A percentile compares a stretch with the other conserved stretches of the same genome.
Conservation (phyloP, 1,140 invertebrate genomes). For the Drosophila repleta region DNA sequence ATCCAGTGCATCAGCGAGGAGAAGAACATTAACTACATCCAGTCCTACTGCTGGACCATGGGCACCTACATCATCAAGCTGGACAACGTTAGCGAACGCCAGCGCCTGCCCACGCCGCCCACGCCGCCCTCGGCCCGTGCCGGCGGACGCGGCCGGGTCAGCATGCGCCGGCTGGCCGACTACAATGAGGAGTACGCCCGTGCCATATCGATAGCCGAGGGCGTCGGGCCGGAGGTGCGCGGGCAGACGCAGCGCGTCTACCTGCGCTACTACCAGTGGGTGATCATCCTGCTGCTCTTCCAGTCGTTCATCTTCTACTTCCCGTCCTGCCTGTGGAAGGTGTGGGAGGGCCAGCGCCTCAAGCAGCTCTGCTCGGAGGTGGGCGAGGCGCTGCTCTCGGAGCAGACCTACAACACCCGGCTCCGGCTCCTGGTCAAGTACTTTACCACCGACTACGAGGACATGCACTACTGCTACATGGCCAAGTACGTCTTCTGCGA, state of each 20-base stretch:
- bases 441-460: constrained; percentile 85
- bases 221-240: constrained; percentile 64
- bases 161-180: constrained; percentile 37
- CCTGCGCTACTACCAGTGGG: constrained; percentile 95
- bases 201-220: constrained; percentile 65
- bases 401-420: constrained; percentile 85
- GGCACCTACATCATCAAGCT: constrained; percentile 88
- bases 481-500: constrained; percentile 90
- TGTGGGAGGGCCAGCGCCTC: constrained; percentile 89
- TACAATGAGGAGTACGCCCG: constrained; percentile 65
- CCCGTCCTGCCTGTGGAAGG: constrained; percentile 91
- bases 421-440: constrained; percentile 86
- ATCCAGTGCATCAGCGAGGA: constrained; percentile 87
- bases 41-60: constrained; percentile 92
- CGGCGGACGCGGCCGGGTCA: constrained; percentile 2
- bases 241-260: constrained; percentile 85
- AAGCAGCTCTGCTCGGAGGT: constrained; percentile 85
- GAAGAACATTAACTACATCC: constrained; percentile 86
- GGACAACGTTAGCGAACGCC: constrained; percentile 17
- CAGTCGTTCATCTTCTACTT: constrained; percentile 91
- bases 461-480: constrained; percentile 88
- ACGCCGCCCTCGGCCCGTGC: neutral
- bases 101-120: neutral
- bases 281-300: constrained; percentile 91
- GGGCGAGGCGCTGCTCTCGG: constrained; percentile 79